These are phyloP conservation scores for Fragum sueziense DNA, from an alignment of 2,888 invertebrate genomes.

Conservation along the genomic window DNA sequence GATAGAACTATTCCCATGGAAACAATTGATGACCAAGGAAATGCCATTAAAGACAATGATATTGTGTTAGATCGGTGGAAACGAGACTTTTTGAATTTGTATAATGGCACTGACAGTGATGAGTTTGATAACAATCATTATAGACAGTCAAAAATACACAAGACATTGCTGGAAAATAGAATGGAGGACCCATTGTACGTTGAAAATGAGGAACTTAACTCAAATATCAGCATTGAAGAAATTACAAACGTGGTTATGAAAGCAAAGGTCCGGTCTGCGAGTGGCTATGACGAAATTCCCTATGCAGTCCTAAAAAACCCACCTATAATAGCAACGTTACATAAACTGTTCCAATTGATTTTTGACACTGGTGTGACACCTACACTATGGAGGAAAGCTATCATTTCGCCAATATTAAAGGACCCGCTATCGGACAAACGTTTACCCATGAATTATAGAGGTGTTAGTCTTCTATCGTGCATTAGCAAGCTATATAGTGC, in stretches of 20 bases:
- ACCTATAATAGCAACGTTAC: slow-evolving; percentile 9
- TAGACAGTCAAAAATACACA: slow-evolving; percentile 30
- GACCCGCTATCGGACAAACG: slow-evolving; percentile 4
- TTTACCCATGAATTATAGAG: slow-evolving; percentile 20
- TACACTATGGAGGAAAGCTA: slow-evolving; percentile 22
- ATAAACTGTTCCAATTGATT: slow-evolving; percentile 31
- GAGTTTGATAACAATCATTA: slow-evolving; percentile 23
- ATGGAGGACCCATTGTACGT: slow-evolving; percentile 22
- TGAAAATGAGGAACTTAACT: slow-evolving; percentile 18
- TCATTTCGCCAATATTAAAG: slow-evolving; percentile 24
- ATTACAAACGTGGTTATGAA: slow-evolving; percentile 16
- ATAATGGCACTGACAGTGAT: slow-evolving; percentile 18
- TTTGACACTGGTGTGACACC: slow-evolving; percentile 36
- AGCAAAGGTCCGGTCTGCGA: slow-evolving; percentile 4
- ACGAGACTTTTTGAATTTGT: slow-evolving; percentile 34
- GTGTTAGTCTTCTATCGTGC: slow-evolving; percentile 34
- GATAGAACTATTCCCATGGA: slow-evolving; percentile 29
- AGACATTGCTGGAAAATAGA: slow-evolving; percentile 28
- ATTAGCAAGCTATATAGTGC: slow-evolving; percentile 44
- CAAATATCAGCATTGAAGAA: slow-evolving; percentile 26
- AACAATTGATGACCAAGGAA: slow-evolving; percentile 15
- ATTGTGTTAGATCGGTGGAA: slow-evolving; percentile 37
- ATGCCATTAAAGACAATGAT: neutral
- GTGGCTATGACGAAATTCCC: slow-evolving; percentile 23
- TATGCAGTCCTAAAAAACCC: slow-evolving; percentile 26